A percentile compares a stretch with the other conserved stretches of the same genome.
These are phyloP conservation scores for Centroberyx gerrardi DNA, from an alignment of 2,797 vertebrate species.

Conservation along the genomic window DNA sequence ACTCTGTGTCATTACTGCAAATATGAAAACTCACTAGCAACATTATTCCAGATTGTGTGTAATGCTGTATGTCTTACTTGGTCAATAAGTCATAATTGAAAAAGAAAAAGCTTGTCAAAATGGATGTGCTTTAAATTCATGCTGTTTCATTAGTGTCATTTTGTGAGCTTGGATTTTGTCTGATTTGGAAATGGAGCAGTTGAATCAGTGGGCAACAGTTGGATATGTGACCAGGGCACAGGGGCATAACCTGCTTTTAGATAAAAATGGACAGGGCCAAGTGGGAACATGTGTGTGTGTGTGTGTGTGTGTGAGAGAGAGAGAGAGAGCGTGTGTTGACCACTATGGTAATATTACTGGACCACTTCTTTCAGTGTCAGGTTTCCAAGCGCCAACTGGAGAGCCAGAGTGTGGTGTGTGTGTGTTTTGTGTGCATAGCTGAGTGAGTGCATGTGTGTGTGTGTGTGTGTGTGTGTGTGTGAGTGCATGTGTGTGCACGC, in stretches of 20 bases:
- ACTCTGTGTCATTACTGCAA: not conserved
- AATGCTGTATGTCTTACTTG: not conserved
- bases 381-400: slow-evolving; percentile 80
- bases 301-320: slow-evolving; percentile 33
- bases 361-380: slow-evolving; percentile 76
- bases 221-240: slow-evolving; percentile 48
- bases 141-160: not conserved
- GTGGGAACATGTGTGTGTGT: slow-evolving; percentile 37
- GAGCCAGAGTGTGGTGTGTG: slow-evolving; percentile 43
- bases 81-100: not conserved
- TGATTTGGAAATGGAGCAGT: slow-evolving; percentile 50
- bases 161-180: slow-evolving; percentile 4
- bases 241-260: slow-evolving; percentile 44
- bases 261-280: slow-evolving; percentile 64
- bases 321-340: slow-evolving; percentile 58
- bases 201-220: not conserved
- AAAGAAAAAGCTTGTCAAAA: not conserved
- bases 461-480: slow-evolving; percentile 20
- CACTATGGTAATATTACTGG: slow-evolving; percentile 73
- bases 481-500: slow-evolving; percentile 18
- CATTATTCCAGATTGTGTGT: no score
- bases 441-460: slow-evolving; percentile 18
- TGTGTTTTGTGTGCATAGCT: slow-evolving; percentile 3
- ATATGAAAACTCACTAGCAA: not conserved
- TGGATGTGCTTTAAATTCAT: not conserved